Evolutionary conservation across 1,140 invertebrate species (phyloP).

Genomic region (Drosophila mauritiana): DNA sequence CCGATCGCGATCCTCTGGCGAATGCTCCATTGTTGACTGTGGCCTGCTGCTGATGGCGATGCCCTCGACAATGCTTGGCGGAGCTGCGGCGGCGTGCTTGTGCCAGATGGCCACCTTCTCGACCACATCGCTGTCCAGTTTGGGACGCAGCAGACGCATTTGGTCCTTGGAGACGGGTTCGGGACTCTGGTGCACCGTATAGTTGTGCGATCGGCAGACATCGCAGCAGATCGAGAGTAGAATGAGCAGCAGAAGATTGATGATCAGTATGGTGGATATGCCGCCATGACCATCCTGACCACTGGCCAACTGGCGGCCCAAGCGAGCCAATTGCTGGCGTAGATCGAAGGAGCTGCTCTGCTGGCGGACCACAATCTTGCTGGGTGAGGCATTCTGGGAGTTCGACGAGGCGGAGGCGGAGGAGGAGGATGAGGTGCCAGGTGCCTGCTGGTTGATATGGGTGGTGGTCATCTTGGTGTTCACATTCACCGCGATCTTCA

Average conservation of each 20-base stretch:
- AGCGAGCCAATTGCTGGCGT: conserved; percentile 42
- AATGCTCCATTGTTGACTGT: not conserved
- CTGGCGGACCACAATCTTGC: conserved; percentile 15
- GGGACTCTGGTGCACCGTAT: not conserved
- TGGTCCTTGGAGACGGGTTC: conserved; percentile 19
- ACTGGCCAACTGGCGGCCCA: conserved; percentile 45
- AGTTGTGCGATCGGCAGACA: conserved; percentile 63
- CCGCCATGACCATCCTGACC: conserved; percentile 37
- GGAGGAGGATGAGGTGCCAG: not conserved
- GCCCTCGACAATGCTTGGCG: conserved; percentile 58
- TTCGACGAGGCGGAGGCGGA: too few species aligned
- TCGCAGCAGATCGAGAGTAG: conserved; percentile 69
- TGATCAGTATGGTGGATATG: conserved; percentile 55
- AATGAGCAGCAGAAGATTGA: conserved; percentile 57
- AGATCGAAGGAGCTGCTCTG: conserved; percentile 21
- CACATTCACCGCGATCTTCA: conserved; percentile 75
- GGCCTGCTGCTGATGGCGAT: conserved; percentile 52
- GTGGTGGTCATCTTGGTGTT: conserved; percentile 63
- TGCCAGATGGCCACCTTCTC: conserved; percentile 72
- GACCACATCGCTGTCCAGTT: conserved; percentile 68
- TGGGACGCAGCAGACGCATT: conserved; percentile 43
- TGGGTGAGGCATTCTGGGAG: not conserved
- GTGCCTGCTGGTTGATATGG: conserved; percentile 30
- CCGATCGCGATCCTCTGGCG: not conserved
- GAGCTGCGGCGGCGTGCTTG: conserved; percentile 63